Evolutionary conservation across 1,140 invertebrate species (phyloP).

Genomic region (Caenorhabditis brenneri): DNA sequence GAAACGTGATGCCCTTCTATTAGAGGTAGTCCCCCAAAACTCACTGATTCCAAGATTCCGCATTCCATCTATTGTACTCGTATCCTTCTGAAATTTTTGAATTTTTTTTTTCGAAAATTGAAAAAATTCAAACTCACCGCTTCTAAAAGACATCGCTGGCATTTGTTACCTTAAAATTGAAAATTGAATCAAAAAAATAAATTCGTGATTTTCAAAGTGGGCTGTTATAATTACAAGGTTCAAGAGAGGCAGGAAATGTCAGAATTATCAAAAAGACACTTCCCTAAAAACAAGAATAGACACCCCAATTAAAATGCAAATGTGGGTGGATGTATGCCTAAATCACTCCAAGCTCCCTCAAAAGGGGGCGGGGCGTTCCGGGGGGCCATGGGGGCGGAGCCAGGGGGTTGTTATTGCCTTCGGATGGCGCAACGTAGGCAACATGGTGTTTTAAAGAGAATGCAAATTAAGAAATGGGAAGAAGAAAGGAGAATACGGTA

Average conservation of each 20-base stretch:
- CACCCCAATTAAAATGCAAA: no score
- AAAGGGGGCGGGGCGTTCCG: neutral
- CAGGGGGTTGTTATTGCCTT: neutral
- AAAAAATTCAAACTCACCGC: neutral
- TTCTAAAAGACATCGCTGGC: neutral
- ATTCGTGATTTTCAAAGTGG: neutral
- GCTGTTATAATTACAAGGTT: no score
- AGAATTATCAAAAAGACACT: no score
- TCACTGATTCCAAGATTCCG: neutral
- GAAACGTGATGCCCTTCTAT: no score
- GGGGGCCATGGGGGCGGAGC: neutral
- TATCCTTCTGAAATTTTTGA: neutral
- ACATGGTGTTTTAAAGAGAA: no score
- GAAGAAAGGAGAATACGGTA: neutral
- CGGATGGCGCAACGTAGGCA: neutral
- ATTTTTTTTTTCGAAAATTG: neutral
- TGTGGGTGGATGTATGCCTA: neutral
- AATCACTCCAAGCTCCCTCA: neutral
- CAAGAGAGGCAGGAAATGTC: no score
- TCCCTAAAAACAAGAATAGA: no score
- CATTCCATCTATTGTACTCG: neutral
- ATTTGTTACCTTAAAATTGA: neutral
- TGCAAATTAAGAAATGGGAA: conserved; percentile 6
- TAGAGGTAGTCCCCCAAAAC: no score
- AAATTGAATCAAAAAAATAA: neutral